These are phyloP conservation scores for Orius laevigatus DNA, from an alignment of 1,140 invertebrate species.

Conservation along the genomic window DNA sequence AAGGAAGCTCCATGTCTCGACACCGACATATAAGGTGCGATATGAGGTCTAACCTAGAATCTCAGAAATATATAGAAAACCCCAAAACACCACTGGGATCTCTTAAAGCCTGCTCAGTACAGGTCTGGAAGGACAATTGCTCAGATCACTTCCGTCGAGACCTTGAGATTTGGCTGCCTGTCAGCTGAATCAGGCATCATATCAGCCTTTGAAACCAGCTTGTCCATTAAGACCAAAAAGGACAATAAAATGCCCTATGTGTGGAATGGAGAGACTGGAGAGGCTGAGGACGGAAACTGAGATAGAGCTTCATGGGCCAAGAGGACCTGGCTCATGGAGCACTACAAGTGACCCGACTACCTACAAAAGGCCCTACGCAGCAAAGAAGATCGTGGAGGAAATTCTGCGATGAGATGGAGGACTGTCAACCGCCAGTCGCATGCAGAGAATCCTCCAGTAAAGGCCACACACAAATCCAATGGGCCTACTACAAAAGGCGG, in stretches of 20 bases:
- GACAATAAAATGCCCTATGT: not conserved
- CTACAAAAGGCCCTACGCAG: not conserved
- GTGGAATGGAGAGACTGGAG: not conserved
- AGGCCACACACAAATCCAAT: not conserved
- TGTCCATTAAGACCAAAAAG: not conserved
- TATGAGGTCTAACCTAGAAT: no score
- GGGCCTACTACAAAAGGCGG: not conserved
- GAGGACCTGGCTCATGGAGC: not conserved
- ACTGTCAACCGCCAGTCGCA: not conserved
- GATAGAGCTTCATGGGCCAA: not conserved
- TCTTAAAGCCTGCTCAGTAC: not conserved
- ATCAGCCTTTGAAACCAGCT: not conserved
- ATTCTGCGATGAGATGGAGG: not conserved
- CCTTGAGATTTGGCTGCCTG: not conserved
- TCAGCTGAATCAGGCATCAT: not conserved
- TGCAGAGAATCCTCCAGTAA: not conserved
- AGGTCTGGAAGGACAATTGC: not conserved
- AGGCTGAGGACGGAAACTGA: not conserved
- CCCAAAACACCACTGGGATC: not conserved
- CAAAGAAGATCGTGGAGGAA: slow-evolving; percentile 1
- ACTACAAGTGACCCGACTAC: not conserved
- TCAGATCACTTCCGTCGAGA: no score
- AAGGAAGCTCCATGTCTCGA: no score
- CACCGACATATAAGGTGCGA: no score
- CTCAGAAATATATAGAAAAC: no score